Evolutionary conservation across 2,113 vertebrate genomes (phyloP).

Genomic region (Erythrolamprus reginae): DNA sequence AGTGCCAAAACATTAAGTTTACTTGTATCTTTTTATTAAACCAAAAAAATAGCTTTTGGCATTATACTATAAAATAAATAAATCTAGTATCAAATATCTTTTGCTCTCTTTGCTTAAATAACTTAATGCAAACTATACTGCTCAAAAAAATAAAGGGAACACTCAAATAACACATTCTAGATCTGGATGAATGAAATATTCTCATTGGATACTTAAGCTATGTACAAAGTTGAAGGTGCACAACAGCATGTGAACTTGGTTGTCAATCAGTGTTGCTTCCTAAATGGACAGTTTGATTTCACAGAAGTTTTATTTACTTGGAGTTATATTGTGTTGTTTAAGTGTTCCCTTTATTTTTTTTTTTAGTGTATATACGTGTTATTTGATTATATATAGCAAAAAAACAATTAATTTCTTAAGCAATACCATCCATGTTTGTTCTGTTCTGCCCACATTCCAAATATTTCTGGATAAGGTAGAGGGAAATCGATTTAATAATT

Average conservation of each 20-base stretch:
- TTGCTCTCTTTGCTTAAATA: not conserved
- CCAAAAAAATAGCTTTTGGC: constrained; percentile 36
- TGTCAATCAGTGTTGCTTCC: too few relatives aligned
- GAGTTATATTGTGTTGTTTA: too few relatives aligned
- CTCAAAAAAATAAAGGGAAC: too few relatives aligned
- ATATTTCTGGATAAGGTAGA: not conserved
- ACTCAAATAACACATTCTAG: too few relatives aligned
- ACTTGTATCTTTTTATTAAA: constrained; percentile 41
- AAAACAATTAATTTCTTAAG: not conserved
- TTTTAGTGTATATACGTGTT: not conserved
- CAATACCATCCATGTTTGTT: not conserved
- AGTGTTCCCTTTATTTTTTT: too few relatives aligned
- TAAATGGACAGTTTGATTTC: too few relatives aligned
- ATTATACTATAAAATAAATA: constrained; percentile 20
- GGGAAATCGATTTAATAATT: not conserved
- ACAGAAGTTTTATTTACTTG: too few relatives aligned
- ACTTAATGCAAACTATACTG: not conserved
- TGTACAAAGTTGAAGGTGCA: too few relatives aligned
- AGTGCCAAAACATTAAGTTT: constrained; percentile 53
- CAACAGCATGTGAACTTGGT: too few relatives aligned
- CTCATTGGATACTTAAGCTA: too few relatives aligned
- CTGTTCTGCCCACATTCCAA: not conserved
- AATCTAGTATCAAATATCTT: not conserved
- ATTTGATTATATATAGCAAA: not conserved
- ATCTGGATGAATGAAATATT: too few relatives aligned